A percentile compares a stretch with the other conserved stretches of the same genome.
Evolutionary conservation across 2,888 invertebrate genomes (phyloP).

Genomic region (Cantharis rustica): DNA sequence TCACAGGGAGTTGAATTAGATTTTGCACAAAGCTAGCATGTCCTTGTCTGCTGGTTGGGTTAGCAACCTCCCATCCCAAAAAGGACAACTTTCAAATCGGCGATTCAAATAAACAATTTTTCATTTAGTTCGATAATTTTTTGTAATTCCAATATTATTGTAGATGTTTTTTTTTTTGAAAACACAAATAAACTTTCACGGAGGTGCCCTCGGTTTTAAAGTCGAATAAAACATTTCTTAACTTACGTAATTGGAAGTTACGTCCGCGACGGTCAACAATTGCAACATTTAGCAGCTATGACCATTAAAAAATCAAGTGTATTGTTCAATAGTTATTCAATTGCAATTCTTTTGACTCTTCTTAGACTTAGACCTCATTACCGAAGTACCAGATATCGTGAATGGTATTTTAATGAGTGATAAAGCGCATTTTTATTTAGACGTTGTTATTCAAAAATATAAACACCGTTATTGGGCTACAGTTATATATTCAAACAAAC

Average conservation of each 20-base stretch:
- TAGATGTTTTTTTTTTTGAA: background rate
- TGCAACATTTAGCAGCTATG: background rate
- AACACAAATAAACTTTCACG: no score
- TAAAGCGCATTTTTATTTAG: background rate
- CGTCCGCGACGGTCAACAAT: background rate
- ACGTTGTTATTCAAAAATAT: background rate
- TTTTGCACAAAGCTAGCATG: background rate
- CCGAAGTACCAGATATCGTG: background rate
- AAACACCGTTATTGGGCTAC: background rate
- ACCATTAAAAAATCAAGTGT: background rate
- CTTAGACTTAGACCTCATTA: background rate
- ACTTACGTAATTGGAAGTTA: background rate
- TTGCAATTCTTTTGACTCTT: background rate
- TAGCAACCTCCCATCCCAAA: background rate
- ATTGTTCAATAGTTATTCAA: background rate
- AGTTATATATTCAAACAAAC: background rate
- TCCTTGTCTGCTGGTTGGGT: background rate
- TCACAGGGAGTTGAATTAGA: background rate
- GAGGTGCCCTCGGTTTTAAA: no score
- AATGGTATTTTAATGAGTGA: background rate
- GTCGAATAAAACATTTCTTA: background rate
- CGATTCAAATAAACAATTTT: background rate
- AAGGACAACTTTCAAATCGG: background rate
- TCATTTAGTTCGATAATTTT: background rate
- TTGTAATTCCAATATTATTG: background rate